These are phyloP conservation scores for Chiloscyllium punctatum DNA, from an alignment of 2,797 vertebrate genomes.

Conservation along the genomic window DNA sequence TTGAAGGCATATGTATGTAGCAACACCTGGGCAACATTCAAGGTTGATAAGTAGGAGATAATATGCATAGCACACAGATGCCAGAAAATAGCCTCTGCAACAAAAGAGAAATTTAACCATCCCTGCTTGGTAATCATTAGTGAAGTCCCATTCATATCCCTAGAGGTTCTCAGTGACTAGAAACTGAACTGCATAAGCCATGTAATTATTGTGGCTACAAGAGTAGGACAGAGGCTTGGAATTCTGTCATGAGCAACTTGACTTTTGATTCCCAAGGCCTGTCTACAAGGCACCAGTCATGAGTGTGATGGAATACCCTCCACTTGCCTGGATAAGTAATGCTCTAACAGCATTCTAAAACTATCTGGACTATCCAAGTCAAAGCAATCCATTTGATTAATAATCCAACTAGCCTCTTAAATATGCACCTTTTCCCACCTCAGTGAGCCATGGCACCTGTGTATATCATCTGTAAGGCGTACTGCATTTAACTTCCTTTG, in stretches of 20 bases:
- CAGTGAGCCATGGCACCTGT: not conserved
- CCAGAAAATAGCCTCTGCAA: not conserved
- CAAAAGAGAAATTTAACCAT: too few species aligned
- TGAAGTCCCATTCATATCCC: not conserved
- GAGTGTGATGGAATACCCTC: too few species aligned
- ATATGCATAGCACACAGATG: not conserved
- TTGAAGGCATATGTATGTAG: not conserved
- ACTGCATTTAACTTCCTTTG: not conserved
- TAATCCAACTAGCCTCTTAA: not conserved
- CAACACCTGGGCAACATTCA: not conserved
- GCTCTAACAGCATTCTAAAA: not conserved
- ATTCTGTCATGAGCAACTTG: too few species aligned
- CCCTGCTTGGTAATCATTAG: too few species aligned
- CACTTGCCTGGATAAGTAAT: not conserved
- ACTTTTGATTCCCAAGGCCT: too few species aligned
- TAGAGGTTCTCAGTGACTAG: not conserved
- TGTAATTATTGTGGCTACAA: not conserved
- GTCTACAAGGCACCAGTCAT: too few species aligned
- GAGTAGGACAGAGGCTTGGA: not conserved
- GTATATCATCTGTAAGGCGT: not conserved
- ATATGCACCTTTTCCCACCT: not conserved
- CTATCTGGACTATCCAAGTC: not conserved
- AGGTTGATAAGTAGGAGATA: not conserved
- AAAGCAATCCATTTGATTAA: not conserved
- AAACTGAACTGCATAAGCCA: not conserved